Conservation (phyloP, 2,797 vertebrate genomes). For the Liparis tanakae region DNA sequence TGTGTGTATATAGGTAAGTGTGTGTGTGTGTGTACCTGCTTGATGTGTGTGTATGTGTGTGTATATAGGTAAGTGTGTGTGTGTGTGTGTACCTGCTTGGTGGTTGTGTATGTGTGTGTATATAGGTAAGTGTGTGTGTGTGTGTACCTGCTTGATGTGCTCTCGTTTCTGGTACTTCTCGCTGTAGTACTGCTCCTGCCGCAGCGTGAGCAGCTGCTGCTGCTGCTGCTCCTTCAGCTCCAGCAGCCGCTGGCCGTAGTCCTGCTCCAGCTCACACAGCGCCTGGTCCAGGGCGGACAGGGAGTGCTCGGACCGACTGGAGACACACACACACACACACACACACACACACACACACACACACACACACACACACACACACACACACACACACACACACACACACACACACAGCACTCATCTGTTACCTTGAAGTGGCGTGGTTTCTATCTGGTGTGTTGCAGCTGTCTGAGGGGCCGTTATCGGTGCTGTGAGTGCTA, state of each 20-base stretch:
- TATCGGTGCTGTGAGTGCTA: constrained; percentile 21
- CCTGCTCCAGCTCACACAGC: constrained; percentile 89
- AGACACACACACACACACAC: constrained; percentile 37
- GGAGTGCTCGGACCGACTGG: constrained; percentile 89
- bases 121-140: background rate
- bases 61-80: too few relatives aligned
- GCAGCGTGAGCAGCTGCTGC: constrained; percentile 92
- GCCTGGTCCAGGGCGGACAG: constrained; percentile 90
- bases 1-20: too few relatives aligned
- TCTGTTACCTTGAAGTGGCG: constrained; percentile 10
- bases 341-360: constrained; percentile 23
- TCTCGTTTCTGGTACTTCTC: constrained; percentile 97
- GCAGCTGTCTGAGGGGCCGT: background rate
- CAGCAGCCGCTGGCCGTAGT: constrained; percentile 87
- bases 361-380: constrained; percentile 21
- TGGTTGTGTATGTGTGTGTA: constrained; percentile 52
- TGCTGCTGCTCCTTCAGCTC: constrained; percentile 96
- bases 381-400: too few relatives aligned
- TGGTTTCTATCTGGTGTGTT: background rate
- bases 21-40: too few relatives aligned
- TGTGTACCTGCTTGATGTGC: constrained; percentile 92
- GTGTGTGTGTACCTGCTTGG: too few relatives aligned
- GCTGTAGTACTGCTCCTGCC: constrained; percentile 98
- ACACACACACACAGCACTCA: constrained; percentile 18
- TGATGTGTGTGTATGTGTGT: background rate